Base-by-base conservation (phyloP, 1,140 invertebrate genomes). In the Macrocentrus cingulum region DNA sequence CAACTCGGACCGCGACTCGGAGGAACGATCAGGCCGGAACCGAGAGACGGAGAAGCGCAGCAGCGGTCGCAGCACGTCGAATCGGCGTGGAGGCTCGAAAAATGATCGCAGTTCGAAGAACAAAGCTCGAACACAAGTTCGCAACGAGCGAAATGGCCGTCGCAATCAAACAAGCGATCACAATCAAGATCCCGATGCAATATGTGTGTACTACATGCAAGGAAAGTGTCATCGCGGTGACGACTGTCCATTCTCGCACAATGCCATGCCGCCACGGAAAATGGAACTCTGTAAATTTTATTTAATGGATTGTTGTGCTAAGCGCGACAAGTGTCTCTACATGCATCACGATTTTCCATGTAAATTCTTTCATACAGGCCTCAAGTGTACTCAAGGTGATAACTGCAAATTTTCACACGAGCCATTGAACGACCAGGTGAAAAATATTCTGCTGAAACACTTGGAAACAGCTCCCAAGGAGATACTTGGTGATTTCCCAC, bases 301-400 rank as follows among this genome's bases (percentile, higher is more conserved):
- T 80, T 75, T 97, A 36, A 94, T 92, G 85, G 93, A 95, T 54
- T 94, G 92, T 73, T 98, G 96, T 81, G 91, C 91, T 6, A 98
- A 98, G 82, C 87, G 91, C 62, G 93, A 96, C 62, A 94, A 95
- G 76, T 99, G 96, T 82, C 82, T 94, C 2, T 99, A 96, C 71
- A 92, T 98, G 89, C 96, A 99, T 82, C 88, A 90, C 65, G 95
- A 98, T 74, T 98, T 97, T 75, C 96, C 96, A 29, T 99, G 96
- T 80, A 98, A 98, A 83, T 97, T 92, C 81, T 97, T 90, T 72
- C 95, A 98, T 70, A 92, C 93, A 41, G 94, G 94, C 64, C 84
- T 92, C 64, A 88, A 90, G 44, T 98, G 95, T 77, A 85, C 84
- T 61, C 79, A 84, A 15, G 87, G 84, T 11, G 89, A 92, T 18